These are phyloP conservation scores for Arctopsyche grandis DNA, from an alignment of 1,140 invertebrate genomes.

Conservation along the genomic window DNA sequence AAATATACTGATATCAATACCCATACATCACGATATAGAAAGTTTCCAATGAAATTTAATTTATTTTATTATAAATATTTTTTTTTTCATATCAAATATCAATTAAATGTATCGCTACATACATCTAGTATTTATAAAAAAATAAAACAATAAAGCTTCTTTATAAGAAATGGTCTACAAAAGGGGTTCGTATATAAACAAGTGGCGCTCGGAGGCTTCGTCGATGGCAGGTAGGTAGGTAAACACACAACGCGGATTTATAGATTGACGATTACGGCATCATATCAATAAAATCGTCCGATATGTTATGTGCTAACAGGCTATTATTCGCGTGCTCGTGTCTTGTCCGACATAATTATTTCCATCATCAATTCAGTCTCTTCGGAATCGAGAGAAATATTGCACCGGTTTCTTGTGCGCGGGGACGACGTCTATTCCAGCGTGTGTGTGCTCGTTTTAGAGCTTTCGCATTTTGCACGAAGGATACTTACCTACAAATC, in stretches of 20 bases:
- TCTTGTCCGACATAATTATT: slow-evolving; percentile 50
- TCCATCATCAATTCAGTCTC: slow-evolving; percentile 40
- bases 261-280: slow-evolving; percentile 48
- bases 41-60: too few relatives aligned
- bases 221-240: slow-evolving; percentile 23
- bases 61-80: too few relatives aligned
- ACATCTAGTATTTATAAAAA: too few relatives aligned
- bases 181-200: not conserved
- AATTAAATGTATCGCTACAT: too few relatives aligned
- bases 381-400: slow-evolving; percentile 31
- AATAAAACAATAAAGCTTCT: too few relatives aligned
- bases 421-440: not conserved
- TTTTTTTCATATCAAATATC: too few relatives aligned
- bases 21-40: too few relatives aligned
- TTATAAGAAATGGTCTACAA: not conserved
- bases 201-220: not conserved
- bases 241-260: slow-evolving; percentile 34
- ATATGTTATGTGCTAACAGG: slow-evolving; percentile 48
- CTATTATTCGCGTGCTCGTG: slow-evolving; percentile 51
- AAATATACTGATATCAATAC: too few relatives aligned
- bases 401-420: slow-evolving; percentile 1
- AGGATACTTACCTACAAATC: not conserved
- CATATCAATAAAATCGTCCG: slow-evolving; percentile 53
- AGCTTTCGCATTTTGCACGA: not conserved
- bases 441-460: not conserved